These are phyloP conservation scores for Philaethria dido DNA, from an alignment of 2,888 invertebrate species.

Conservation along the genomic window DNA sequence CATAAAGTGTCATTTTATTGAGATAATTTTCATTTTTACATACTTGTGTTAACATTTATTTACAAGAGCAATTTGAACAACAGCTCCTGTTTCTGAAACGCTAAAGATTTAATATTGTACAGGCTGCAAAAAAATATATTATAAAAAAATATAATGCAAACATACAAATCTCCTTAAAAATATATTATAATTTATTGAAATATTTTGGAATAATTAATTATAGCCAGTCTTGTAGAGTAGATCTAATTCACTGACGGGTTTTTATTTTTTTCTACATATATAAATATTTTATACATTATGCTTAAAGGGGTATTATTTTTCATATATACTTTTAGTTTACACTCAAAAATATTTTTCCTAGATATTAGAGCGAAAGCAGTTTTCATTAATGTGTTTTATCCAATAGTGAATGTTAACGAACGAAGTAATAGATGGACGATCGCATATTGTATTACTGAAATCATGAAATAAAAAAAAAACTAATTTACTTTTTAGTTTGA, in stretches of 20 bases:
- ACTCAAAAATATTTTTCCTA: not conserved
- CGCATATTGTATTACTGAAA: not conserved
- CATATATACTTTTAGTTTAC: not conserved
- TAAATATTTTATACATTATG: constrained; percentile 13
- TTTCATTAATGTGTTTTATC: not conserved
- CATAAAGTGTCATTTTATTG: too few relatives aligned
- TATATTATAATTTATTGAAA: not conserved
- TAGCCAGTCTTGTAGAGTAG: constrained; percentile 26
- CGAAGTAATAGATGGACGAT: too few relatives aligned
- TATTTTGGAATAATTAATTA: constrained; percentile 1
- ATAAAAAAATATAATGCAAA: too few relatives aligned
- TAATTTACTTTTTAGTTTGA: too few relatives aligned
- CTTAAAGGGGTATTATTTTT: constrained; percentile 25
- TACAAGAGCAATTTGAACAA: constrained; percentile 71
- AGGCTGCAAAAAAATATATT: constrained; percentile 65
- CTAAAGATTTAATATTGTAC: constrained; percentile 78
- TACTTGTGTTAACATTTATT: not conserved
- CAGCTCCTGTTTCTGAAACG: constrained; percentile 78
- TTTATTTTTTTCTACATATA: constrained; percentile 11
- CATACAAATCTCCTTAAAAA: not conserved
- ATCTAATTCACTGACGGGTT: constrained; percentile 38
- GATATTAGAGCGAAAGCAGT: constrained; percentile 20
- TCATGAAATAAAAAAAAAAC: too few relatives aligned
- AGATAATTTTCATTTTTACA: not conserved
- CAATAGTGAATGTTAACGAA: too few relatives aligned